These are phyloP conservation scores for Oopsacas minuta DNA, from an alignment of 37 sponge, comb jelly and placozoan genomes.

Conservation along the genomic window DNA sequence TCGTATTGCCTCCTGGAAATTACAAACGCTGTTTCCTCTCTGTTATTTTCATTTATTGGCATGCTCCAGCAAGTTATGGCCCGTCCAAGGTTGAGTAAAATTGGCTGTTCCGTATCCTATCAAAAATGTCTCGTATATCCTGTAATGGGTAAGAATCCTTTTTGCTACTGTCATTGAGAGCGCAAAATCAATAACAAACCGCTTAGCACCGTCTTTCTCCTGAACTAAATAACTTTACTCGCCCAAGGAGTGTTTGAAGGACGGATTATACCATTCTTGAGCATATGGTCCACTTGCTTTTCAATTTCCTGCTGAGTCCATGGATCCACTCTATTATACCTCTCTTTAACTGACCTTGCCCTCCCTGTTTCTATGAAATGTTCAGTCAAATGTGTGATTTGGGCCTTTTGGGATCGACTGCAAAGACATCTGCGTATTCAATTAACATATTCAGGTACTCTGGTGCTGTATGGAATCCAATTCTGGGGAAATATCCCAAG, in stretches of 20 bases:
- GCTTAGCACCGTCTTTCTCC: conserved; percentile 22
- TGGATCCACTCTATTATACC: neutral
- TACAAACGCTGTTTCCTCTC: neutral
- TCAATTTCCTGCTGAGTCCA: neutral
- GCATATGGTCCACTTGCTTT: neutral
- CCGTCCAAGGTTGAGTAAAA: neutral
- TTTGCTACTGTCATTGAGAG: neutral
- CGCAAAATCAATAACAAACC: neutral
- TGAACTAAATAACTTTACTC: neutral
- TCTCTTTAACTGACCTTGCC: neutral
- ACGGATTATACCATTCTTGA: neutral
- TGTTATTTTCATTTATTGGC: neutral
- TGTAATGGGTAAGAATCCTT: neutral
- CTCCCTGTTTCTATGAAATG: neutral
- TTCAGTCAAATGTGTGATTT: no score
- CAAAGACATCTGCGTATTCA: no score
- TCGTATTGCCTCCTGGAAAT: neutral
- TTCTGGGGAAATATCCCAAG: no score
- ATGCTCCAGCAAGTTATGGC: neutral
- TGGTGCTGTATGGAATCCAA: no score
- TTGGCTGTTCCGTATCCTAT: neutral
- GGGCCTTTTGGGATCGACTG: no score
- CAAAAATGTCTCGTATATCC: neutral
- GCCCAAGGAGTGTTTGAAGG: neutral
- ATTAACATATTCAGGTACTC: no score